Evolutionary conservation across 1,140 invertebrate species (phyloP).

Genomic region (Triops longicaudatus): DNA sequence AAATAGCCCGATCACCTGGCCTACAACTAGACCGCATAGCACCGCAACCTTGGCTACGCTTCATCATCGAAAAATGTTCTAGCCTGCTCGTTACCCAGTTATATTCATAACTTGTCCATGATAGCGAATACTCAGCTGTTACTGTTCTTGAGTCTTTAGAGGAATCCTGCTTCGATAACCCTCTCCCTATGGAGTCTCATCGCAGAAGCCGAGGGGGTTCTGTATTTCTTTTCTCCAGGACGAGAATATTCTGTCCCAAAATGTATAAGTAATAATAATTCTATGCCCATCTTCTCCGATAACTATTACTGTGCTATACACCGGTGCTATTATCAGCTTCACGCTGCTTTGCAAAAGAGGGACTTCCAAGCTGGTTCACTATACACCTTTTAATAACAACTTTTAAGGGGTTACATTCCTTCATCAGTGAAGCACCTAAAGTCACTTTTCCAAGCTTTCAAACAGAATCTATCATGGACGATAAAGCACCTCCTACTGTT

Average conservation of each 20-base stretch:
- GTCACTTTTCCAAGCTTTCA: not conserved
- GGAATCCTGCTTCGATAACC: conserved; percentile 7
- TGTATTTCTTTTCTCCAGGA: not conserved
- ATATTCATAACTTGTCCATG: not conserved
- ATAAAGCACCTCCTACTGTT: not conserved
- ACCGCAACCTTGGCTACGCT: not conserved
- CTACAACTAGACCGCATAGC: not conserved
- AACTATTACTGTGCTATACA: conserved; percentile 8
- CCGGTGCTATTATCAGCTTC: not conserved
- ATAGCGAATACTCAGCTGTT: not conserved
- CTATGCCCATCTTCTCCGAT: conserved; percentile 4
- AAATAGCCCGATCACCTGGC: not conserved
- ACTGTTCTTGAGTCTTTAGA: not conserved
- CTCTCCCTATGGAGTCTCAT: conserved; percentile 11
- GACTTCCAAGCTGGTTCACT: not conserved
- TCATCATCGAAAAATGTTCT: not conserved
- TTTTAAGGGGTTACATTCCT: conserved; percentile 12
- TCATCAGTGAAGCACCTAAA: not conserved
- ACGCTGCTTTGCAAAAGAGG: conserved; percentile 6
- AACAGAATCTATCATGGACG: conserved; percentile 1
- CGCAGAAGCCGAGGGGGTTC: not conserved
- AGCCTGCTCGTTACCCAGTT: not conserved
- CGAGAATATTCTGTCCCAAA: conserved; percentile 1
- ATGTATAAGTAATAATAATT: conserved; percentile 1
- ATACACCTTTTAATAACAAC: not conserved